Evolutionary conservation across 2,797 vertebrate species (phyloP).

Genomic region (Pantherophis vulpinus): DNA sequence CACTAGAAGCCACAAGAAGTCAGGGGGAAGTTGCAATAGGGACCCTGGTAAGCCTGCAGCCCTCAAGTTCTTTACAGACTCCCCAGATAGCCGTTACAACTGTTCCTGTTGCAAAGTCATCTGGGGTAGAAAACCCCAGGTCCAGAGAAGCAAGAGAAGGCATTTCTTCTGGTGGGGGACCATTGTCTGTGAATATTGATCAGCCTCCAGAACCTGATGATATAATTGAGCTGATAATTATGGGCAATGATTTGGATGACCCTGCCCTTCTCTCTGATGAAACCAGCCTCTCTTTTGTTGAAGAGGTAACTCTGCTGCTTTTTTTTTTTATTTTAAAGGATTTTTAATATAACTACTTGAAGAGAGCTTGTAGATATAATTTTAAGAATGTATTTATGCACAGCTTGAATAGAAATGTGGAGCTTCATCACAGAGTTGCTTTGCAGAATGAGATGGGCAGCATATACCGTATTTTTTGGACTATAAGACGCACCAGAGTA

Average conservation of each 20-base stretch:
- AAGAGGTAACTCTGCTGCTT: slow-evolving; percentile 54
- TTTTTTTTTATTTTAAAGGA: background rate
- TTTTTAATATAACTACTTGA: background rate
- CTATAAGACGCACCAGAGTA: no score
- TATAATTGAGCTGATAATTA: slow-evolving; percentile 57
- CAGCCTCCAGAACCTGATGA: slow-evolving; percentile 60
- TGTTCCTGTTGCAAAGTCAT: slow-evolving; percentile 67
- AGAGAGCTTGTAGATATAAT: background rate
- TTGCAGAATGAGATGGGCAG: background rate
- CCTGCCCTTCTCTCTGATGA: slow-evolving; percentile 24
- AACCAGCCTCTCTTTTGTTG: slow-evolving; percentile 15
- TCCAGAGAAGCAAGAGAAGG: slow-evolving; percentile 50
- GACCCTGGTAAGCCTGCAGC: slow-evolving; percentile 36
- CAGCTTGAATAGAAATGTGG: background rate
- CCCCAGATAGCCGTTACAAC: slow-evolving; percentile 32
- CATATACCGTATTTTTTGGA: background rate
- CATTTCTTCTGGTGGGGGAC: slow-evolving; percentile 3
- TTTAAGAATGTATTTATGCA: background rate
- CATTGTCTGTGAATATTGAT: background rate
- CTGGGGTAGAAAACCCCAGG: slow-evolving; percentile 36
- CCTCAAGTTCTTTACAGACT: slow-evolving; percentile 38
- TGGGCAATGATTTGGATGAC: slow-evolving; percentile 42
- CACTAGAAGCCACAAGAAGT: slow-evolving; percentile 48
- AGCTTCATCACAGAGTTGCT: background rate
- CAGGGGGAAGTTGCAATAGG: slow-evolving; percentile 51